Evolutionary conservation across 2,888 invertebrate genomes (phyloP), one percentile per base, ranked within the genome.

Genomic region (Lucinisca nassula): DNA sequence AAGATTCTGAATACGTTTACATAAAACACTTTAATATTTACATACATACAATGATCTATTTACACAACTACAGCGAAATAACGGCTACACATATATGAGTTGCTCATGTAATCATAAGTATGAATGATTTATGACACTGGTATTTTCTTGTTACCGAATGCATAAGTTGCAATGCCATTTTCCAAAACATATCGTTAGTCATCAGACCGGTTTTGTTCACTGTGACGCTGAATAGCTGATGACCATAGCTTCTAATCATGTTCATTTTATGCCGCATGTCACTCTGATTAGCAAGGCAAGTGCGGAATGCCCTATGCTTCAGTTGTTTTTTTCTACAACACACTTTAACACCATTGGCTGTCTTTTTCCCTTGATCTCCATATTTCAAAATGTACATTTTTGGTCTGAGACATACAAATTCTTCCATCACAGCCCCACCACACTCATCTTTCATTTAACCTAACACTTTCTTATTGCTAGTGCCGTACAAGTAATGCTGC

Each of bases 121-220:
- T 45, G 45, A 80, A 80, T 73, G 80, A 58, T 80, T 80, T 72
- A 80, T 80, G 37, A 55, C 21, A 55, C 27, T 37, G 37, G 17
- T 70, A 72, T 79, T 67, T 24, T 77, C 55, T n/a, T 24, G 32
- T 79, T 70, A 10, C 70, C 79, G 45, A 79, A 38, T 2, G 84
- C 84, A 0, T 79, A 51, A 21, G 49, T 84, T n/a, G 72, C 55
- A 61, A 82, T 70, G 17, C 75, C 77, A 4, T 35, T 45, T 12
- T 55, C 21, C 14, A 55, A n/a, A 32, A 87, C 27, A 75, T 84
- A 82, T n/a, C 84, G 70, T 79, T 84, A 84, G 38, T 84, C 81
- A 37, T 84, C 78, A 27, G 38, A 24, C 58, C 55, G 27, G 75
- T 74, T 74, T 85, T 88, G 24, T 77, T 67, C 10, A 77, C 51